Percentiles rank a stretch among this genome's conserved stretches.
phyloP scores from a whole-genome alignment of 1,140 invertebrate genomes.

The Trachymyrmex septentrionalis region DNA sequence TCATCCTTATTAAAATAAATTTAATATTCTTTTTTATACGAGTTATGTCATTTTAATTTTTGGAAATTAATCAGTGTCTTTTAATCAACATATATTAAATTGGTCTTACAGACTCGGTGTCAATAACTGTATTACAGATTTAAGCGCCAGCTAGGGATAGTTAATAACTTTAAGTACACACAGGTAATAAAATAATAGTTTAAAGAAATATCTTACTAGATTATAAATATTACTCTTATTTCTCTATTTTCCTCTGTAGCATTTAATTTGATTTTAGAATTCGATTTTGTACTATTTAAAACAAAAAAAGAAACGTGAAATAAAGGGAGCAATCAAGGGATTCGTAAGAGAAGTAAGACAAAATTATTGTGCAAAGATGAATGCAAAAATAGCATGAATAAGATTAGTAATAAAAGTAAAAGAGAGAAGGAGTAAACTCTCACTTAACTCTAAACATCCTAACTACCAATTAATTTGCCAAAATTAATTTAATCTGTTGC shows the following conservation, averaged over 20 bases:
- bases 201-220: neutral
- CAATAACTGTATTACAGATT: no score
- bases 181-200: neutral
- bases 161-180: neutral
- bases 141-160: no score
- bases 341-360: conserved; percentile 19
- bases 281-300: neutral
- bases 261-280: neutral
- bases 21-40: no score
- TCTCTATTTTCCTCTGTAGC: neutral
- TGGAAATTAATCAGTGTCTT: no score
- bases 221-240: neutral
- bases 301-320: neutral
- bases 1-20: no score
- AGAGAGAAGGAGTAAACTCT: conserved; percentile 66
- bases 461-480: conserved; percentile 82
- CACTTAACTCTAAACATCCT: conserved; percentile 81
- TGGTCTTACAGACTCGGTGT: no score
- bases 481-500: conserved; percentile 83
- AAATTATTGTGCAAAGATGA: conserved; percentile 8
- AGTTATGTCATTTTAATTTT: no score
- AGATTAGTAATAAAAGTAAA: conserved; percentile 29
- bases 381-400: conserved; percentile 1
- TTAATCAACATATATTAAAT: no score
- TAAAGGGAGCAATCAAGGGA: neutral